phyloP scores from a whole-genome alignment of 2,888 invertebrate species.

The Nephrotoma flavescens region DNA sequence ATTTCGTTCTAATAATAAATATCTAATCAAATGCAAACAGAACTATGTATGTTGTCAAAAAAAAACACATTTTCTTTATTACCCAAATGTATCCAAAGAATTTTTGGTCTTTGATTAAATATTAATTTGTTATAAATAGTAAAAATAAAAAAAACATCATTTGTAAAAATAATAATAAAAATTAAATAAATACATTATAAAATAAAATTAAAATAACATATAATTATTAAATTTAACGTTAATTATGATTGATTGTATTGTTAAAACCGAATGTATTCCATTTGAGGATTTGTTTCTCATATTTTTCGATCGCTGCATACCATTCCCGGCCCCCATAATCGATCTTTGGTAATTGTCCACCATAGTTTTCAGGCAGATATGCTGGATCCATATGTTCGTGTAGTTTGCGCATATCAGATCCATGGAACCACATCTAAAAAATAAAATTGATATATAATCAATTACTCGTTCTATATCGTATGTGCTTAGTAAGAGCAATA shows the following conservation, averaged over 20 bases:
- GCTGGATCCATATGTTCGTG: conserved; percentile 55
- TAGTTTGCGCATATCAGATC: conserved; percentile 59
- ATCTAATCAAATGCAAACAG: too few species aligned
- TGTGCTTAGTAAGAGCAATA: too few species aligned
- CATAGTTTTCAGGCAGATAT: conserved; percentile 61
- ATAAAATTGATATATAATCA: conserved; percentile 4
- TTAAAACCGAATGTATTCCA: conserved; percentile 54
- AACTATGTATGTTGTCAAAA: too few species aligned
- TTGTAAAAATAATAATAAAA: background rate
- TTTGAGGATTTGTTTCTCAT: conserved; percentile 48
- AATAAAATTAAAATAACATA: background rate
- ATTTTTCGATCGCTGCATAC: conserved; percentile 52
- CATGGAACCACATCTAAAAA: conserved; percentile 66
- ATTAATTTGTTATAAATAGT: background rate
- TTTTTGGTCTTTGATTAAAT: background rate
- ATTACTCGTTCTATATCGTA: background rate
- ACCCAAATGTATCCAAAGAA: background rate
- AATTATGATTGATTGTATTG: conserved; percentile 21
- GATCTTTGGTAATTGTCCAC: conserved; percentile 55
- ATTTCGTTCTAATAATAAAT: too few species aligned
- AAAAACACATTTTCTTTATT: background rate
- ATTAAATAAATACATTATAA: background rate
- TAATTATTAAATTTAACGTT: background rate
- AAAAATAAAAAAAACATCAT: background rate
- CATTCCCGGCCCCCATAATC: conserved; percentile 65